Evolutionary conservation across 2,113 vertebrate genomes (phyloP), one percentile per base, ranked within the genome.

Genomic region (Upupa epops): DNA sequence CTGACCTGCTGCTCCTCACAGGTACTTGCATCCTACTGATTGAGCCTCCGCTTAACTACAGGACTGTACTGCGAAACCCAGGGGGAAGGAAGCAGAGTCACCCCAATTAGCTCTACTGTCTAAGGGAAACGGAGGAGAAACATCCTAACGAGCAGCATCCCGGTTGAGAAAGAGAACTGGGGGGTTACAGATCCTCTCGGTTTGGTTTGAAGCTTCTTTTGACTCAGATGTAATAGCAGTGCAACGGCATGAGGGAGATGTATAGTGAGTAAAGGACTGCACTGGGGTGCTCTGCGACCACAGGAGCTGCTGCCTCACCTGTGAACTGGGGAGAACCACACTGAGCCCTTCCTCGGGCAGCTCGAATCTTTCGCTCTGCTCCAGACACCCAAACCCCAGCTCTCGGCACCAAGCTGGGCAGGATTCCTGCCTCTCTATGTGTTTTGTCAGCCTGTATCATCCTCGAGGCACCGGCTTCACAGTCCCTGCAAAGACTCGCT

Each of bases 201-300:
- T 61, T 40, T 21, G 64, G 37, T 49, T 69, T 71, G 85, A 81
- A 78, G 88, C 58, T 74, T 84, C 88, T 92, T 77, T 83, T 92
- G 93, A 94, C 94, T 83, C 91, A 86, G 79, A 74, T 86, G 92
- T 94, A 88, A 90, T 65, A 60, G 29, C 76, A 74, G 34, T 9
- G 56, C 69, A 66, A 32, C 52, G 37, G 64, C 68, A 56, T 9
- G 58, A 82, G 25, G 59, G 48, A 81, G 64, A 80, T 51, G 21
- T 9, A 31, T 2, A 59, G 48, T 4, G 56, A 76, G 31, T 31
- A 68, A 56, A 88, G 90, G 60, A 64, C 56, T 21, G 13, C 60
- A 24, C 45, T n/a, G 66, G 55, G 73, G 42, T 31, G 46, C 55
- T 70, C 65, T 37, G 86, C 17, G 24, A 46, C 52, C 37, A 5